These are phyloP conservation scores for Sternarchorhynchus goeldii DNA, from an alignment of 2,797 vertebrate species.

Conservation along the genomic window DNA sequence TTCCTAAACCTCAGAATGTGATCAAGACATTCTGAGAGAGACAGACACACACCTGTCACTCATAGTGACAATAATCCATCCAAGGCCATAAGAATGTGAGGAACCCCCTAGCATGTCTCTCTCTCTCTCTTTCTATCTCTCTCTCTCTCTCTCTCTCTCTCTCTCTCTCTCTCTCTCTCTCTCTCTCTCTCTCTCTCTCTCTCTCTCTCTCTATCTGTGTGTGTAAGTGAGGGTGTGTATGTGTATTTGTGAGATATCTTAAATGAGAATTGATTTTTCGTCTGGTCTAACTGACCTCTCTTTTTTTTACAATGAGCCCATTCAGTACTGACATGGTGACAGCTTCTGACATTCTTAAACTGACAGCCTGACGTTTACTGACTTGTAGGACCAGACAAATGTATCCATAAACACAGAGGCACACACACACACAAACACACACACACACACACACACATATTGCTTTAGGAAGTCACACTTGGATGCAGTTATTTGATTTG, in stretches of 20 bases:
- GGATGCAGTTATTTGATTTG: too few species aligned
- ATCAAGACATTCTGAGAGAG: not conserved
- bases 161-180: not conserved
- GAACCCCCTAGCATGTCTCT: not conserved
- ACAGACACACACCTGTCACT: not conserved
- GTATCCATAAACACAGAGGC: not conserved
- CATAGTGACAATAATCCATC: not conserved
- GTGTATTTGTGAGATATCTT: conserved; percentile 16
- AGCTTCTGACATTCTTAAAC: conserved; percentile 22
- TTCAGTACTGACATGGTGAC: conserved; percentile 30
- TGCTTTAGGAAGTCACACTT: too few species aligned
- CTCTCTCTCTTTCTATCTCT: not conserved
- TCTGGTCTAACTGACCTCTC: conserved; percentile 39
- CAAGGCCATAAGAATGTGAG: conserved; percentile 9
- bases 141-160: too few species aligned
- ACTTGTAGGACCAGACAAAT: conserved; percentile 10
- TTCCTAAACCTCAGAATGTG: not conserved
- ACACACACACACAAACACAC: not conserved
- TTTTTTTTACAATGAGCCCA: conserved; percentile 32
- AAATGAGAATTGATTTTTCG: conserved; percentile 52
- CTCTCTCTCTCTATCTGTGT: too few species aligned
- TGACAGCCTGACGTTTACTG: conserved; percentile 22
- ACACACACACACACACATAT: not conserved
- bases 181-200: not conserved
- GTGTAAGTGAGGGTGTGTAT: not conserved